Percentiles rank a stretch among this genome's conserved stretches.
Evolutionary conservation across 2,888 invertebrate genomes (phyloP).

Genomic region (Drosophila fungiperda): DNA sequence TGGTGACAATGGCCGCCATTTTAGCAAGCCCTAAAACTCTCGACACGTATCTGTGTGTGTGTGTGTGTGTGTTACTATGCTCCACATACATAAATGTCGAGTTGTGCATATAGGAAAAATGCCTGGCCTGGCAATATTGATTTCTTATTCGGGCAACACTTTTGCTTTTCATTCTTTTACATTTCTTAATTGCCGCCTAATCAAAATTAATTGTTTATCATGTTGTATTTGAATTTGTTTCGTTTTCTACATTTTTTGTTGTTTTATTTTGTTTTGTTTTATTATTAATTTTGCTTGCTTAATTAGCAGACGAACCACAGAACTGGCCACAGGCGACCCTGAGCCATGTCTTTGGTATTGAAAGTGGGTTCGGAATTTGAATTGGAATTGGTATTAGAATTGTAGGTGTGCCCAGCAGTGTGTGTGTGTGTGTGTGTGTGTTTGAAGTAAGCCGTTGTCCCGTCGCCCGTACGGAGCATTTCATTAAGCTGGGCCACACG

Average conservation of each 20-base stretch:
- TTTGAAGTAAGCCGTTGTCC: conserved; percentile 38
- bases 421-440: conserved; percentile 32
- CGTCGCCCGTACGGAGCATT: conserved; percentile 25
- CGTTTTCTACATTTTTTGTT: conserved; percentile 44
- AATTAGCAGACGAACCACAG: conserved; percentile 71
- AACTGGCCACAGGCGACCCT: conserved; percentile 35
- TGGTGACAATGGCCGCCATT: conserved; percentile 82
- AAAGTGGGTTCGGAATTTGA: conserved; percentile 17
- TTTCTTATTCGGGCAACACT: conserved; percentile 59
- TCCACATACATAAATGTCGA: conserved; percentile 50
- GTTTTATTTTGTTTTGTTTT: conserved; percentile 39
- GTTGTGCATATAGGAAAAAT: conserved; percentile 11
- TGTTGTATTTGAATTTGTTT: conserved; percentile 74
- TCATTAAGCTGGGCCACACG: conserved; percentile 66
- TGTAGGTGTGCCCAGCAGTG: conserved; percentile 71
- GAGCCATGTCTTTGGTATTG: conserved; percentile 22
- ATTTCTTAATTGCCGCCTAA: conserved; percentile 76
- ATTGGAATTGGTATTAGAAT: conserved; percentile 23
- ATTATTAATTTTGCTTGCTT: conserved; percentile 54
- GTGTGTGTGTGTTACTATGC: conserved; percentile 27
- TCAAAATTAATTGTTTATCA: conserved; percentile 83
- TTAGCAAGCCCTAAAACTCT: conserved; percentile 47
- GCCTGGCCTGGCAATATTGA: conserved; percentile 47
- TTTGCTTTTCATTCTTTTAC: conserved; percentile 54
- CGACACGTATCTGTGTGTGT: conserved; percentile 24